Evolutionary conservation across 2,113 vertebrate genomes (phyloP), one percentile per base, ranked within the genome.

Genomic region (Pteruthius melanotis): DNA sequence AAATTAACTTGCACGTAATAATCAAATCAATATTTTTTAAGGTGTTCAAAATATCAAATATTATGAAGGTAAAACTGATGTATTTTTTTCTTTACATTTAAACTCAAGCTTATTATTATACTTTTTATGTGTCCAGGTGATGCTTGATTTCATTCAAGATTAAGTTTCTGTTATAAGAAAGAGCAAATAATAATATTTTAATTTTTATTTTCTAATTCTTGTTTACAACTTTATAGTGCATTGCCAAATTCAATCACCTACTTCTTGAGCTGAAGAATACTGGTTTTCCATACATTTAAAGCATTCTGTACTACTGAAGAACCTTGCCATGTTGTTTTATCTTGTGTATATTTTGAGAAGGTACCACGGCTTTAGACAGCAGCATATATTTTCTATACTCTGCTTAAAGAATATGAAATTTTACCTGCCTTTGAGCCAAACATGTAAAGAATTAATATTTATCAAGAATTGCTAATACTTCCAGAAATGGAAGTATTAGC

Each of bases 341-440:
- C 50, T 42, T 59, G 31, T 33, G 11, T 23, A 22, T 12, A 61
- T 47, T 70, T 66, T 76, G 37, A 75, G 28, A 14, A 70, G 14
- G 2, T 39, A 33, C 5, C 22, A 18, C 0, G 0, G 10, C 40
- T 82, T 69, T 65, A 61, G 12, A 44, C 5, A 47, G 37, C 42
- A 22, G 6, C 19, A 53, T 45, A 10, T n/a, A 39, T 83, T 78
- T 83, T 45, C n/a, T 68, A 10, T 44, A 31, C 15, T 20, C 21
- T 39, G 14, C 4, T 26, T 40, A 37, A 72, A 3, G 53, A 49
- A 61, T 19, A 13, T 68, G 31, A 47, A 69, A 56, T 79, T 78
- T 24, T 52, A 45, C 12, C 18, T 27, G 3, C 8, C 3, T 47
- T 65, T 61, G 30, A 71, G 22, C 18, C 14, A 75, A 66, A 3